A percentile compares a stretch with the other conserved stretches of the same genome.
These are phyloP conservation scores for Bradysia coprophila DNA, from an alignment of 1,140 invertebrate genomes.

Conservation along the genomic window DNA sequence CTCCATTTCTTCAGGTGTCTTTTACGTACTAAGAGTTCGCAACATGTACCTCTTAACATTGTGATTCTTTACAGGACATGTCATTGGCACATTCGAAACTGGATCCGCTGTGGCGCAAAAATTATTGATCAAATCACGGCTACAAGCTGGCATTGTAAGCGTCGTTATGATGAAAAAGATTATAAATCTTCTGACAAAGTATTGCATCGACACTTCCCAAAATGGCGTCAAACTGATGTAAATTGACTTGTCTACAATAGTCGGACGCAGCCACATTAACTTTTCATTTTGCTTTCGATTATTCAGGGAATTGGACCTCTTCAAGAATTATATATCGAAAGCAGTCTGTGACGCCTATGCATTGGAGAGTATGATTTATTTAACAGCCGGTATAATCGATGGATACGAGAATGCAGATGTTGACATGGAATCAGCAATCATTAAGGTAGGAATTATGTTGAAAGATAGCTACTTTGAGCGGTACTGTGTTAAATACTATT, in stretches of 20 bases:
- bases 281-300: constrained; percentile 5
- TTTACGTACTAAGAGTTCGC: constrained; percentile 1
- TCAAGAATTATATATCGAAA: constrained; percentile 34
- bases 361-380: constrained; percentile 60
- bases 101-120: not conserved
- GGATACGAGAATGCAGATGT: constrained; percentile 45
- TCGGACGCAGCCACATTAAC: not conserved
- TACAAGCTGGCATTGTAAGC: constrained; percentile 8
- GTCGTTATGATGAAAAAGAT: constrained; percentile 10
- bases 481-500: constrained; percentile 14
- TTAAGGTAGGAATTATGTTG: constrained; percentile 35
- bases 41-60: not conserved
- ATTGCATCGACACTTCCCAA: constrained; percentile 33
- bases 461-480: constrained; percentile 7
- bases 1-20: constrained; percentile 8
- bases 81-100: not conserved
- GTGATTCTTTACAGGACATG: not conserved
- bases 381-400: constrained; percentile 51
- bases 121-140: not conserved
- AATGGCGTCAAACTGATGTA: constrained; percentile 26
- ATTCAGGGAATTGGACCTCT: constrained; percentile 32
- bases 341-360: constrained; percentile 34
- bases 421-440: constrained; percentile 59
- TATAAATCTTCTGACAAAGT: not conserved
- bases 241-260: constrained; percentile 2